Evolutionary conservation across 2,888 invertebrate genomes (phyloP), one percentile per base, ranked within the genome.

Genomic region (Ferdinandea cuprea): DNA sequence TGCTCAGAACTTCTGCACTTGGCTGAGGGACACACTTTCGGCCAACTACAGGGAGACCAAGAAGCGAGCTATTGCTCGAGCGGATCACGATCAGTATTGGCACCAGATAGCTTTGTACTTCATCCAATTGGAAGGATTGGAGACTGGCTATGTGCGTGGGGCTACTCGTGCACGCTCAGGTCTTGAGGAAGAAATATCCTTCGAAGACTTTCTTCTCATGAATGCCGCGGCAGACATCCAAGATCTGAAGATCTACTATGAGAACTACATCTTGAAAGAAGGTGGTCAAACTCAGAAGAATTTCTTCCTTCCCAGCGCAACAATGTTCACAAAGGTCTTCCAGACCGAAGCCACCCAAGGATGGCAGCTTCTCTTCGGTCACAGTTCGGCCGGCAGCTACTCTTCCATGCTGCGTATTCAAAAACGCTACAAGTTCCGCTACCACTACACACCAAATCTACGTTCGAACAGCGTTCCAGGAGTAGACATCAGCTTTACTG

Each of bases 391-490:
- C 90, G 95, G 93, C 88, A 95, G 95, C 81, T 97, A 95, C 88
- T 92, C 93, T 32, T 93, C 94, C 85, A 98, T 98, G 97, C 92
- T 96, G 77, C 93, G 97, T 72, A 93, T 97, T 35, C 92, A 96
- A 87, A 98, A 98, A 90, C 94, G 94, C 71, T 98, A 98, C 91
- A 95, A 95, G 87, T 93, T 98, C 61, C 93, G 94, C 79, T 96
- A 94, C 89, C 95, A 94, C 85, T 89, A 92, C 58, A 92, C 93
- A 9, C 91, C 93, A 2, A 91, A 91, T 54, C 90, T 91, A 52
- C 86, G 88, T 48, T 91, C 92, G 13, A 90, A 91, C 13, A 89
- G 92, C 2, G 93, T 95, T 19, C 94, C 95, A 0, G 95, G 95
- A 0, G 92, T 92, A 42, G 93, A 93, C 3, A 93, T 96, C 19